These are phyloP conservation scores for Drosophila dunni DNA, from an alignment of 1,140 invertebrate species.

Conservation along the genomic window DNA sequence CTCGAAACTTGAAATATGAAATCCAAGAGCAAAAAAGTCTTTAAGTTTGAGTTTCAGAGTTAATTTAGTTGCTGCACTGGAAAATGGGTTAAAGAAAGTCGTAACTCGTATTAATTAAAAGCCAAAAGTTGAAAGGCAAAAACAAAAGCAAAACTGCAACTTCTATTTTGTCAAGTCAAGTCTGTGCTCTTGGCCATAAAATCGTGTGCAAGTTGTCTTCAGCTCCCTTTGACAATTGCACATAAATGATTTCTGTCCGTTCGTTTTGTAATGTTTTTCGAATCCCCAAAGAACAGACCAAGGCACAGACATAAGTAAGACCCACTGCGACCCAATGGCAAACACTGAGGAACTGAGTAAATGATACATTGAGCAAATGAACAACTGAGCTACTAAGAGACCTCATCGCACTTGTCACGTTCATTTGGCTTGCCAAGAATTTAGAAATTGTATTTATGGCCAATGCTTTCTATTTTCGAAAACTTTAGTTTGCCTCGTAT, in stretches of 20 bases:
- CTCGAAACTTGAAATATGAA: constrained; percentile 8
- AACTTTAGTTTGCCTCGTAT: constrained; percentile 15
- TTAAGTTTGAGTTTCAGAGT: constrained; percentile 13
- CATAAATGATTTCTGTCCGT: constrained; percentile 46
- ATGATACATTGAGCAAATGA: background rate
- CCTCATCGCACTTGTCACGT: constrained; percentile 65
- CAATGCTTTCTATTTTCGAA: constrained; percentile 65
- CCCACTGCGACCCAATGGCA: background rate
- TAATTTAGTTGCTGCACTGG: constrained; percentile 43
- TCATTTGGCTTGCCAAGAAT: constrained; percentile 65
- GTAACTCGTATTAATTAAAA: constrained; percentile 77
- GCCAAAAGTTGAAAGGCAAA: constrained; percentile 47
- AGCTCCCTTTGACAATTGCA: constrained; percentile 25
- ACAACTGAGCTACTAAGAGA: background rate
- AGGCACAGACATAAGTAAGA: background rate
- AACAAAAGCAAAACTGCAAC: constrained; percentile 23
- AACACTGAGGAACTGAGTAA: background rate
- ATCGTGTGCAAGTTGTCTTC: constrained; percentile 18
- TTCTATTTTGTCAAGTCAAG: constrained; percentile 18
- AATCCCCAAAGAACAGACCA: background rate
- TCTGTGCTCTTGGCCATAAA: constrained; percentile 18
- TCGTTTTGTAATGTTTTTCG: constrained; percentile 17
- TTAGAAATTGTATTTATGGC: constrained; percentile 66
- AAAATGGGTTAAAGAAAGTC: constrained; percentile 77
- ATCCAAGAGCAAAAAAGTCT: constrained; percentile 18